Conservation (phyloP, 2,797 vertebrate genomes). For the Clamator glandarius region DNA sequence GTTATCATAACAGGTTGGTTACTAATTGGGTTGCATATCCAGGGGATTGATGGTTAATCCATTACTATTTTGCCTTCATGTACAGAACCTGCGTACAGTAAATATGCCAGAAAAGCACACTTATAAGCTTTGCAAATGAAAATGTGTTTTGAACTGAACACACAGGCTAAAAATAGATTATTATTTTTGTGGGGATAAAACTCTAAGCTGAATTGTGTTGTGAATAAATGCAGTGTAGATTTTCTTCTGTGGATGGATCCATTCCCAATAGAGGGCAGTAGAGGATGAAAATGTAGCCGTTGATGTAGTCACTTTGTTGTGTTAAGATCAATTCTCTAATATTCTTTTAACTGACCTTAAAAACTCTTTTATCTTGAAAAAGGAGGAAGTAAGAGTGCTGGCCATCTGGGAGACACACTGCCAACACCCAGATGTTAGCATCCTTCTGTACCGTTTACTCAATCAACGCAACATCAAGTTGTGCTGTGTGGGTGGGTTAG, state of each 20-base stretch:
- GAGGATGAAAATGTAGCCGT: constrained; percentile 71
- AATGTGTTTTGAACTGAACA: not conserved
- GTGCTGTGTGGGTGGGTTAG: not conserved
- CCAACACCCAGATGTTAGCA: not conserved
- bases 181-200: not conserved
- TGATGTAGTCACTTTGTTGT: not conserved
- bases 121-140: not conserved
- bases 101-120: not conserved
- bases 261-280: constrained; percentile 78
- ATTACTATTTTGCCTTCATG: not conserved
- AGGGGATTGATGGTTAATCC: not conserved
- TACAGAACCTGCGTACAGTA: not conserved
- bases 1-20: not conserved
- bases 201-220: not conserved
- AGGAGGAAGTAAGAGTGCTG: constrained; percentile 30
- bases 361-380: constrained; percentile 73
- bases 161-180: not conserved
- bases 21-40: not conserved
- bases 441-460: not conserved
- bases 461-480: not conserved
- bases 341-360: constrained; percentile 58
- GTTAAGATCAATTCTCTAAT: constrained; percentile 13
- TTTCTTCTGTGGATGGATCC: constrained; percentile 18
- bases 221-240: not conserved
- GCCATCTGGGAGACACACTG: constrained; percentile 6